Evolutionary conservation across 2,113 vertebrate species (phyloP).

Genomic region (Anguilla rostrata): DNA sequence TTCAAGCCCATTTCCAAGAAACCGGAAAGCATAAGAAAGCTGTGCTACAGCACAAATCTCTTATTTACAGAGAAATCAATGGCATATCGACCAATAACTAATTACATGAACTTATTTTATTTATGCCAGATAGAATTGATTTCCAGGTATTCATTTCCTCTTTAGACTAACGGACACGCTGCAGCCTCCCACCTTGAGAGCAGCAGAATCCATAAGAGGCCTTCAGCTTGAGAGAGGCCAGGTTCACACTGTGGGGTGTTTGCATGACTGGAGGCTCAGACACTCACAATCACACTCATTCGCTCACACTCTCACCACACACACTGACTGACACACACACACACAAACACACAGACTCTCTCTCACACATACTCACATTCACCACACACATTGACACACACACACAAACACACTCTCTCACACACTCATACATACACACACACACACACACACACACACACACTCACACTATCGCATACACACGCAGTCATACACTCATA

Average conservation of each 20-base stretch:
- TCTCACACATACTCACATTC: too few relatives aligned
- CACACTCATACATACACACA: too few relatives aligned
- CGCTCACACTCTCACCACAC: too few relatives aligned
- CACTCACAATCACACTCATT: neutral
- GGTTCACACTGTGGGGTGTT: neutral
- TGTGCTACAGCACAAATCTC: conserved; percentile 5
- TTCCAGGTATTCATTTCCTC: conserved; percentile 19
- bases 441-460: too few relatives aligned
- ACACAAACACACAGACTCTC: too few relatives aligned
- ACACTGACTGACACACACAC: too few relatives aligned
- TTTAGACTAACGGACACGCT: neutral
- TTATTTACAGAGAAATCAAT: conserved; percentile 17
- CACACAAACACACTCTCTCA: too few relatives aligned
- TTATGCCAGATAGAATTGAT: conserved; percentile 15
- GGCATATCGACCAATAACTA: conserved; percentile 5
- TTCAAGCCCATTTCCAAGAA: neutral
- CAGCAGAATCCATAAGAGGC: neutral
- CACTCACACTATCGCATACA: too few relatives aligned
- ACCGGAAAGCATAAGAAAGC: conserved; percentile 8
- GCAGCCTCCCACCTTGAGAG: neutral
- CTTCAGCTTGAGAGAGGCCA: neutral
- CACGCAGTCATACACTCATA: too few relatives aligned
- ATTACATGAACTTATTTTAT: conserved; percentile 15
- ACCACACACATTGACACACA: too few relatives aligned
- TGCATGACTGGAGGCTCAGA: neutral